Conservation (phyloP, 1,140 invertebrate species). For the Calephelis virginiensis region DNA sequence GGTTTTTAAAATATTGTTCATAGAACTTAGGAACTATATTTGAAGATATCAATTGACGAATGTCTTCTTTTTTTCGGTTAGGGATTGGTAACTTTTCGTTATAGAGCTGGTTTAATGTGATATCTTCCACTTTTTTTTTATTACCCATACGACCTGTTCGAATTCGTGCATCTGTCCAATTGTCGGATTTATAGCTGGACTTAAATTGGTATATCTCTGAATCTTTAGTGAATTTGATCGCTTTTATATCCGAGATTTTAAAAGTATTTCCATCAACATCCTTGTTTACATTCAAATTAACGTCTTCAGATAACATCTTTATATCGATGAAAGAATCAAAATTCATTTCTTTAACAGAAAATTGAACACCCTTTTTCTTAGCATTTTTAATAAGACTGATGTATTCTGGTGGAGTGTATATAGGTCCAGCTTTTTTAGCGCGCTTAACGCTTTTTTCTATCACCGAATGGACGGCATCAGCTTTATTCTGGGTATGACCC, state of each 20-base stretch:
- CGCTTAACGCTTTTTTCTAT: constrained; percentile 4
- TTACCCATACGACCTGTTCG: not conserved
- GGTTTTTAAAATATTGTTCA: constrained; percentile 2
- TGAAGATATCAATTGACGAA: not conserved
- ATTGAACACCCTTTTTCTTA: constrained; percentile 6
- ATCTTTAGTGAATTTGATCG: constrained; percentile 11
- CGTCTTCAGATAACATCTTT: constrained; percentile 16
- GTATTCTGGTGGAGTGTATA: constrained; percentile 3
- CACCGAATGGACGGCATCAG: constrained; percentile 1
- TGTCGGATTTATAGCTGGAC: not conserved
- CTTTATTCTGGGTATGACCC: constrained; percentile 7
- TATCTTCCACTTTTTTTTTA: not conserved
- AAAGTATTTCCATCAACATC: constrained; percentile 6
- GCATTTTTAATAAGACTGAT: constrained; percentile 15
- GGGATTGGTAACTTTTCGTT: not conserved
- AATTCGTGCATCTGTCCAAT: not conserved
- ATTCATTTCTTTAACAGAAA: constrained; percentile 12
- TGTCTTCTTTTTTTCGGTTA: constrained; percentile 1
- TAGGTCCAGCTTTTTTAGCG: constrained; percentile 4
- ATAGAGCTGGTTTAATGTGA: constrained; percentile 1
- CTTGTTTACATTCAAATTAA: constrained; percentile 17
- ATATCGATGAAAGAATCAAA: constrained; percentile 16
- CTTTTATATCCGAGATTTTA: constrained; percentile 8
- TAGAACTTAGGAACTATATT: constrained; percentile 3
- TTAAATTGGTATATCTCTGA: not conserved